Evolutionary conservation across 2,888 invertebrate species (phyloP).

Genomic region (Drosophila eohydei): DNA sequence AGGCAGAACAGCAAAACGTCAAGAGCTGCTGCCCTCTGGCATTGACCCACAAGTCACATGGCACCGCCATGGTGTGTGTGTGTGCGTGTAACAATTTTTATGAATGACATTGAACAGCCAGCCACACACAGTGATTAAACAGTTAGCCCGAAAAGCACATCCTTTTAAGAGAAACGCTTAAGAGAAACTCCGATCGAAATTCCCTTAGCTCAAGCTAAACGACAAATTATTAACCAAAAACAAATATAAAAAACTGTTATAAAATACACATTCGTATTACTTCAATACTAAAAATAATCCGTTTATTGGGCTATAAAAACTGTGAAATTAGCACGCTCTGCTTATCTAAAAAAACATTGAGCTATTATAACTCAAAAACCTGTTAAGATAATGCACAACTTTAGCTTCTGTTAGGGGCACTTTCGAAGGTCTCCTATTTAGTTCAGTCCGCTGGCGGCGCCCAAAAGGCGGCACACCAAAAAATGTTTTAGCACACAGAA

Average conservation of each 20-base stretch:
- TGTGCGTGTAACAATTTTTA: constrained; percentile 61
- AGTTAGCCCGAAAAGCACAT: constrained; percentile 14
- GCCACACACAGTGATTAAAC: constrained; percentile 22
- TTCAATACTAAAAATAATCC: constrained; percentile 35
- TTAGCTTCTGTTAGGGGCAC: not conserved
- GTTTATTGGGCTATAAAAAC: constrained; percentile 41
- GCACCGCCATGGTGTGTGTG: not conserved
- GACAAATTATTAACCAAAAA: constrained; percentile 6
- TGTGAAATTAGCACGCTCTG: constrained; percentile 40
- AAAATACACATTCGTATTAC: constrained; percentile 27
- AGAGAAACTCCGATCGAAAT: constrained; percentile 19
- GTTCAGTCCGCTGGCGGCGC: constrained; percentile 44
- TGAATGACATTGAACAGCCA: constrained; percentile 71
- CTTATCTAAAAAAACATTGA: constrained; percentile 39
- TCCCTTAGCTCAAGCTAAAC: constrained; percentile 19
- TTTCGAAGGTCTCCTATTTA: constrained; percentile 1
- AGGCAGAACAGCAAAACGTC: constrained; percentile 32
- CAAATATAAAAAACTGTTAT: constrained; percentile 23
- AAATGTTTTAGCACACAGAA: constrained; percentile 29
- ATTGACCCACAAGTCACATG: constrained; percentile 65
- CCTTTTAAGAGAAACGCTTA: constrained; percentile 26
- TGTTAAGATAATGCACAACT: constrained; percentile 25
- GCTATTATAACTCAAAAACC: constrained; percentile 11
- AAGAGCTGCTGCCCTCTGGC: constrained; percentile 56
- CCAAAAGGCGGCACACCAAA: constrained; percentile 68